A percentile compares a stretch with the other conserved stretches of the same genome.
Conservation (phyloP, 1,140 invertebrate species). For the Drosophila chauvacae region DNA sequence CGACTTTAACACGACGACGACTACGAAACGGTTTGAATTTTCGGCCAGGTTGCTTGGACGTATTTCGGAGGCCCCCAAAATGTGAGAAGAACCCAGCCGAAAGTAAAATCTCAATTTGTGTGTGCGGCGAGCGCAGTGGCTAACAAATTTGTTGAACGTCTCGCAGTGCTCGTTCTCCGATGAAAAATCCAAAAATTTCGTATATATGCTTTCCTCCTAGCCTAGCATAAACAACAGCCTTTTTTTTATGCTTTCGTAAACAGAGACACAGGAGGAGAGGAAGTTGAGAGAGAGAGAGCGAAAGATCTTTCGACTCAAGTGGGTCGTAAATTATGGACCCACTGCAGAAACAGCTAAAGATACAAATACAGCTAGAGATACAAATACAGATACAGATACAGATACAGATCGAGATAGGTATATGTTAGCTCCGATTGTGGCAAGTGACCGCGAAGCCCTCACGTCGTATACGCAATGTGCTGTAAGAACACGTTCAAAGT, state of each 20-base stretch:
- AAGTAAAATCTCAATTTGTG: conserved; percentile 58
- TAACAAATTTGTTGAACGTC: conserved; percentile 74
- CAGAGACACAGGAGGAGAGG: conserved; percentile 53
- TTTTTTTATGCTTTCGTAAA: conserved; percentile 69
- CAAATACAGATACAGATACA: conserved; percentile 19
- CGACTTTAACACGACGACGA: conserved; percentile 83
- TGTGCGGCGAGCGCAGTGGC: conserved; percentile 48
- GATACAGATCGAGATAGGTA: conserved; percentile 19
- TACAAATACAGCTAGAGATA: conserved; percentile 19
- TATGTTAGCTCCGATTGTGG: conserved; percentile 7
- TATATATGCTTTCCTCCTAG: conserved; percentile 25
- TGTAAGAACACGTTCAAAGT: neutral
- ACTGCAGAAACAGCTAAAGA: conserved; percentile 23
- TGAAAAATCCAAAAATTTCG: conserved; percentile 61
- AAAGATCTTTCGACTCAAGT: conserved; percentile 50
- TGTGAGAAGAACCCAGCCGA: conserved; percentile 25
- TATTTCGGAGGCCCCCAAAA: conserved; percentile 22
- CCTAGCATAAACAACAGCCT: conserved; percentile 68
- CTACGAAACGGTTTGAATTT: conserved; percentile 71
- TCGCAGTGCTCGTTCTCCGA: conserved; percentile 45
- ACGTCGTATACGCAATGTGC: conserved; percentile 77
- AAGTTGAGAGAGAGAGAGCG: conserved; percentile 15
- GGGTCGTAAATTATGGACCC: conserved; percentile 60
- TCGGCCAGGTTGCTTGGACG: conserved; percentile 68
- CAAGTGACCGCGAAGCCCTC: conserved; percentile 52